Base-by-base conservation (phyloP, 2,797 vertebrate species). In the Lacerta bilineata region DNA sequence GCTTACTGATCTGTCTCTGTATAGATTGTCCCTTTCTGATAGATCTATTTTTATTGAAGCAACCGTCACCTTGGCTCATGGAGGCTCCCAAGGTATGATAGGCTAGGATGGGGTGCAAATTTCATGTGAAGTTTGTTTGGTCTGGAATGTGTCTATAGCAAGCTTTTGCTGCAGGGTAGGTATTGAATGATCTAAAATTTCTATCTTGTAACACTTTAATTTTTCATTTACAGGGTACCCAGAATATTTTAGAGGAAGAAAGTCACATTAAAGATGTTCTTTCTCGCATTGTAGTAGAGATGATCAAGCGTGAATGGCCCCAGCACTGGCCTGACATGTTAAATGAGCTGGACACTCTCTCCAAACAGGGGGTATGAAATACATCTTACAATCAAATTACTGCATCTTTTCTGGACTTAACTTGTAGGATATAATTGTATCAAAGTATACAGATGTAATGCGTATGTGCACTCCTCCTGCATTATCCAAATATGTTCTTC, bases 241-340 rank as follows among this genome's bases (percentile, higher is more conserved):
- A 97, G 88, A 96, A 97, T 76, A 98, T 99, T 92, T 93, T 99
- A 94, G 98, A 99, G 91, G 99, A 99, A 93, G 98, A 99, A 94
- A 98, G 98, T 94, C 98, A 99, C 87, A 98, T 99, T 92, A 99
- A 99, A 96, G 99, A 99, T 90, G 99, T 97, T 82, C 94, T 99
- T 36, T 98, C 99, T 81, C 97, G 99, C 86, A 99, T 99, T 84
- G 97, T 98, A 43, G 99, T 99, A 66, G 99, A 99, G 95, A 99
- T 99, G 98, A 98, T 99, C 86, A 99, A 99, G 94, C 97, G 99
- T 2, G 99, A 99, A 89, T 99, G 99, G 99, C 99, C 99, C 23
- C 99, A 99, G 91, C 97, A 99, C 87, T 99, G 99, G 99, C 98
- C 98, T 41, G 97, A 99, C 72, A 98, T 99, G 99, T 96, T 99